These are phyloP conservation scores for Dyspetes luteomarginatus DNA, from an alignment of 2,888 invertebrate genomes.

Conservation along the genomic window DNA sequence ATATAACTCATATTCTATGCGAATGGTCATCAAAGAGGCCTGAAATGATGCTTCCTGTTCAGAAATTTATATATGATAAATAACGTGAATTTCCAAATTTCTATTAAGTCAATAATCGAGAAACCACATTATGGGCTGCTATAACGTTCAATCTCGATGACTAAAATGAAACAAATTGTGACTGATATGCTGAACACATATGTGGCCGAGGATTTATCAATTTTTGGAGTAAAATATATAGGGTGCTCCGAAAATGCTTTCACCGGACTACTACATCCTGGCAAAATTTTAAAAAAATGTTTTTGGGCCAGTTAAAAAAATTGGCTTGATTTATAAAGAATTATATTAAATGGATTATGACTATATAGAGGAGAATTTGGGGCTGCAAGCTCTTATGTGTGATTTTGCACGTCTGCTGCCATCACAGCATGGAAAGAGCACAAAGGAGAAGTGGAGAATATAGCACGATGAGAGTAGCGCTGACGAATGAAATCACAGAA, in stretches of 20 bases:
- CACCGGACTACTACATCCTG: no score
- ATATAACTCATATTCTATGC: no score
- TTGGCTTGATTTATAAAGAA: no score
- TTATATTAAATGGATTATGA: not conserved
- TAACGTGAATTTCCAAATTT: not conserved
- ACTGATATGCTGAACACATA: no score
- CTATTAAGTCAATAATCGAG: not conserved
- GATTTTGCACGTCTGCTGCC: slow-evolving; percentile 13
- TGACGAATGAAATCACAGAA: slow-evolving; percentile 57
- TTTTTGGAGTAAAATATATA: no score
- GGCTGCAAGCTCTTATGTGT: slow-evolving; percentile 2
- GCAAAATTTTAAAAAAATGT: no score
- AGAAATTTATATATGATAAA: no score
- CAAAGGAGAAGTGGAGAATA: not conserved
- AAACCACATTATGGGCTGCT: not conserved
- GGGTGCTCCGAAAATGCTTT: no score
- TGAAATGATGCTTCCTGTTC: no score
- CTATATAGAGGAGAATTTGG: slow-evolving; percentile 24
- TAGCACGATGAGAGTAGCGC: slow-evolving; percentile 14
- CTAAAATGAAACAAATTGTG: not conserved
- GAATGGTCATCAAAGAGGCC: no score
- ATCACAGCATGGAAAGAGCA: not conserved
- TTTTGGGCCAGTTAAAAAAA: no score
- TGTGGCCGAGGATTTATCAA: no score
- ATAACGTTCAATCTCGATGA: not conserved